Base-by-base conservation (phyloP, 1,140 invertebrate species). In the Camponotus pennsylvanicus region DNA sequence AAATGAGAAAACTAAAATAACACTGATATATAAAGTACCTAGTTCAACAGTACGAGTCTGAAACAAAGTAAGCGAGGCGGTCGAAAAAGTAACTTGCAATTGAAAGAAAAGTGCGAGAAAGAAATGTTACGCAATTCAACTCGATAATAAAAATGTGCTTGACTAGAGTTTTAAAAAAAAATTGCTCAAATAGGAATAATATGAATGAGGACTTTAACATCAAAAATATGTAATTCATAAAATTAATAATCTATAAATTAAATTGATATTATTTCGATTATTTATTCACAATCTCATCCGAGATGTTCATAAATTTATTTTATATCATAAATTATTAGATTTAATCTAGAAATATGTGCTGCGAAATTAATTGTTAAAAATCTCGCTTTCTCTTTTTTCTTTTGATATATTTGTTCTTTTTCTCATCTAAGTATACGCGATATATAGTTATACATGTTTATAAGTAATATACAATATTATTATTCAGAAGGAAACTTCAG, bases 1-100 rank as follows among this genome's bases (percentile, higher is more conserved):
- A 70, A 83, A 83, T 61, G 42, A 52, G 45, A 83, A 83, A 83
- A 61, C 79, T 83, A 49, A 49, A 83, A 75, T 75, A 75, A 61
- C 40, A 71, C 69, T 21, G 27, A 34, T 61, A 32, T 83, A 82
- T 71, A 71, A 82, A 82, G 55, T 55, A 42, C 21, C 42, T 55
- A 27, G 34, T 82, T 82, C 78, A 82, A 71, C 52, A 18, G 18
- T 82, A 42, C 78, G 40, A 52, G 27, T 67, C n/a, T 32, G 77
- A 71, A 82, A 59, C 66, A 42, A 71, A 71, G 27, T 82, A 45
- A 80, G 15, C 77, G 34, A 80, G 15, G 21, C n/a, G 15, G 21
- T 70, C 45, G 77, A 69, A 70, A 69, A 18, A 18, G 79, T 42
- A 73, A 59, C 27, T 45, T 61, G 67, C 15, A 42, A 15, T 71